phyloP scores from a whole-genome alignment of 2,113 vertebrate genomes.

The Capreolus pygargus region DNA sequence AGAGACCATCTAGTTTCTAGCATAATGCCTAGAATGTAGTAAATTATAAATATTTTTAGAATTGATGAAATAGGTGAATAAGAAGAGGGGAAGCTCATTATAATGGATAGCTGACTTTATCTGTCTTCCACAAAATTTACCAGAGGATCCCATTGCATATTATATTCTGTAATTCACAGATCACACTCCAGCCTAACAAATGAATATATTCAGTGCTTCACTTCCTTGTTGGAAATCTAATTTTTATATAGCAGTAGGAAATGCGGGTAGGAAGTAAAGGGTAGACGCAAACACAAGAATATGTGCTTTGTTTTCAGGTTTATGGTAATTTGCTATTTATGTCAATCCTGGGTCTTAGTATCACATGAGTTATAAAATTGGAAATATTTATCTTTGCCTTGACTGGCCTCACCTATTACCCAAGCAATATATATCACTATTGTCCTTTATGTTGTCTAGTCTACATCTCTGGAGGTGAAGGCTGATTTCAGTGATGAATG shows the following conservation, averaged over 20 bases:
- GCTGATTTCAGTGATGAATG: conserved; percentile 13
- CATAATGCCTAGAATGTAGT: neutral
- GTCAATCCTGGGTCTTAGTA: neutral
- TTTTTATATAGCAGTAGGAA: neutral
- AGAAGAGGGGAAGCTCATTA: neutral
- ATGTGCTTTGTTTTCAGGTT: neutral
- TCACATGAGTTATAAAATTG: neutral
- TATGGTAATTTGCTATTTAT: neutral
- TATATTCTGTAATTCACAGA: neutral
- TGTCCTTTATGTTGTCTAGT: neutral
- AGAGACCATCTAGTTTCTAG: neutral
- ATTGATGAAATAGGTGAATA: neutral
- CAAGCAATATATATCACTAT: neutral
- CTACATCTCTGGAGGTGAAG: neutral
- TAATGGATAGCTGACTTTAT: neutral
- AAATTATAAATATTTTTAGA: neutral
- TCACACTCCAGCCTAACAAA: neutral
- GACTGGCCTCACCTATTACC: neutral
- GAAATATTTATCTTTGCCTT: neutral
- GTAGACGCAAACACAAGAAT: neutral
- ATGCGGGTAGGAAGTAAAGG: neutral
- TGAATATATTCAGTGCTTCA: neutral
- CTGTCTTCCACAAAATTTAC: neutral
- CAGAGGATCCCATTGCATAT: neutral
- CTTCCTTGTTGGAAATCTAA: neutral